Evolutionary conservation across 1,140 invertebrate species (phyloP).

Genomic region (Zelostemma sp.): DNA sequence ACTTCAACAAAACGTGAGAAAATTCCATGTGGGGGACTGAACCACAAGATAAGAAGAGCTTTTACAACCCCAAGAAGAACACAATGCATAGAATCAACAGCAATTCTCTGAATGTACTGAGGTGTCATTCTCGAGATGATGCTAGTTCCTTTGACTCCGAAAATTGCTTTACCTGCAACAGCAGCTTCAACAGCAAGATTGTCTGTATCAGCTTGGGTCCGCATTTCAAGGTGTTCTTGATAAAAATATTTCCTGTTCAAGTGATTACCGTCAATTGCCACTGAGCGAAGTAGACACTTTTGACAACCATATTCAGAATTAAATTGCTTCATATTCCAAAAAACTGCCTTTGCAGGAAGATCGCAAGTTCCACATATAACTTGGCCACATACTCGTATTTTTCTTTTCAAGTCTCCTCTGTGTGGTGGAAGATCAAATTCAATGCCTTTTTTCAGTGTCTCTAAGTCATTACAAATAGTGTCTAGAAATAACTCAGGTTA

Average conservation of each 20-base stretch:
- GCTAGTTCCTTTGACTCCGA: conserved; percentile 19
- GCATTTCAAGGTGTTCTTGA: too few relatives aligned
- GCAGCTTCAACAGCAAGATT: too few relatives aligned
- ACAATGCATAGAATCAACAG: conserved; percentile 34
- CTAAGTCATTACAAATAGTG: not conserved
- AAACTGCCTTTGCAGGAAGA: conserved; percentile 21
- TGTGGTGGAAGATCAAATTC: too few relatives aligned
- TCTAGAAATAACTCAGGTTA: conserved; percentile 16
- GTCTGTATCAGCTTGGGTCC: too few relatives aligned
- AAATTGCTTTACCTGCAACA: not conserved
- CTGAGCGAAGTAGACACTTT: too few relatives aligned
- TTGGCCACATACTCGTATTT: not conserved
- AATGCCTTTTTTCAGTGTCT: not conserved
- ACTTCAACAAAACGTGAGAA: conserved; percentile 17
- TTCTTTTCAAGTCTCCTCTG: too few relatives aligned
- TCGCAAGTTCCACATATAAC: conserved; percentile 26
- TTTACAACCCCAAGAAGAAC: conserved; percentile 29
- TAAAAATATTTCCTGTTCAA: too few relatives aligned
- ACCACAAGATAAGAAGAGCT: conserved; percentile 31
- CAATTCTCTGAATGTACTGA: conserved; percentile 19
- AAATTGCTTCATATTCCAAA: conserved; percentile 26
- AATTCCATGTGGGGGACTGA: conserved; percentile 8
- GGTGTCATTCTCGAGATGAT: conserved; percentile 17
- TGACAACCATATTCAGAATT: conserved; percentile 26
- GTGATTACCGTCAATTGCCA: too few relatives aligned